Conservation (phyloP, 2,888 invertebrate genomes). For the Aphodius granarius region DNA sequence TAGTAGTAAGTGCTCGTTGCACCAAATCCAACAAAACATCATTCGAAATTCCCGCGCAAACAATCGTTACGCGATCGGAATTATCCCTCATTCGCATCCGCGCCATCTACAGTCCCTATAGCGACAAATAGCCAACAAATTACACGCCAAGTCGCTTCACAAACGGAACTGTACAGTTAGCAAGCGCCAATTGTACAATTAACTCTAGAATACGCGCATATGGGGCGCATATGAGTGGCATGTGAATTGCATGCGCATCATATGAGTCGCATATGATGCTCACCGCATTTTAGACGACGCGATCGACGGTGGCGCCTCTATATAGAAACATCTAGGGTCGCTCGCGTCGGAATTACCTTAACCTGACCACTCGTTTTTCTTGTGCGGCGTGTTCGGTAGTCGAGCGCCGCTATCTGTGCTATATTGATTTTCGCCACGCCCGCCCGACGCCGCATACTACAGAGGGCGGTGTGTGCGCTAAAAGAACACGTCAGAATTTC, state of each 20-base stretch:
- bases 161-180: not conserved
- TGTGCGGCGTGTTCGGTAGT: not conserved
- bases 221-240: too few species aligned
- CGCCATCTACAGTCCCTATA: not conserved
- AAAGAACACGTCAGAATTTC: conserved; percentile 42
- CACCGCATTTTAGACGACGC: not conserved
- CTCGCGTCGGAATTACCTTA: conserved; percentile 6
- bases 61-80: not conserved
- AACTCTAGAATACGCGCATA: not conserved
- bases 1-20: too few species aligned
- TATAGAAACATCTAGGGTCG: not conserved
- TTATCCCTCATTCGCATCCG: not conserved
- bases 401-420: conserved; percentile 42
- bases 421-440: conserved; percentile 47
- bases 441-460: conserved; percentile 30
- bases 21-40: not conserved
- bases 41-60: not conserved
- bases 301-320: not conserved
- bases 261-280: too few species aligned
- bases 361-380: not conserved
- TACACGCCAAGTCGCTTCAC: not conserved
- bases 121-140: not conserved
- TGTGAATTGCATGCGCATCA: too few species aligned
- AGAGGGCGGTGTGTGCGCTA: conserved; percentile 28
- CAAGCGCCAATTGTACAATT: not conserved